These are phyloP conservation scores for Hepsetus odoe DNA, from an alignment of 2,113 vertebrate genomes.

Conservation along the genomic window DNA sequence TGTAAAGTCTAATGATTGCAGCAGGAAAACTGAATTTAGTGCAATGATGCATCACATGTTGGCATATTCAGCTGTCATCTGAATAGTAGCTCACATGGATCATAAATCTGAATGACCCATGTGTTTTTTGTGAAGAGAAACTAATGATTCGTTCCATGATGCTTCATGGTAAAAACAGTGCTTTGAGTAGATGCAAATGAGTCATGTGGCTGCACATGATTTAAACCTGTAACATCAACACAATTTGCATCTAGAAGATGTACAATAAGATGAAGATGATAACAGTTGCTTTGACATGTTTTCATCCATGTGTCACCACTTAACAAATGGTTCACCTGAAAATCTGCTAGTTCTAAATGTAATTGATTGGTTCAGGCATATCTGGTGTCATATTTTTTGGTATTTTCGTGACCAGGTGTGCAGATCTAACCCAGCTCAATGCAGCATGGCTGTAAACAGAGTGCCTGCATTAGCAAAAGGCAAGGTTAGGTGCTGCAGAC, in stretches of 20 bases:
- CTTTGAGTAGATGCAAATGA: not conserved
- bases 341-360: no score
- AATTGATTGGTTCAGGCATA: no score
- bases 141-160: not conserved
- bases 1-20: not conserved
- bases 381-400: no score
- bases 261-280: not conserved
- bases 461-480: no score
- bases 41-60: not conserved
- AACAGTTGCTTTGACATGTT: not conserved
- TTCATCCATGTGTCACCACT: not conserved
- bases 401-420: no score
- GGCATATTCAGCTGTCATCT: not conserved
- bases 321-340: not conserved
- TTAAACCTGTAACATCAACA: not conserved
- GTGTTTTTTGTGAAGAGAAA: no score
- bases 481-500: no score
- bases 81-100: no score
- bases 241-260: not conserved
- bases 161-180: not conserved
- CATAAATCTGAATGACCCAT: no score
- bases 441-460: no score
- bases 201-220: not conserved
- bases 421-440: no score
- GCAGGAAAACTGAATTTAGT: not conserved